Percentiles rank a stretch among this genome's conserved stretches.
Evolutionary conservation across 2,888 invertebrate genomes (phyloP).

Genomic region (Eilema caniola): DNA sequence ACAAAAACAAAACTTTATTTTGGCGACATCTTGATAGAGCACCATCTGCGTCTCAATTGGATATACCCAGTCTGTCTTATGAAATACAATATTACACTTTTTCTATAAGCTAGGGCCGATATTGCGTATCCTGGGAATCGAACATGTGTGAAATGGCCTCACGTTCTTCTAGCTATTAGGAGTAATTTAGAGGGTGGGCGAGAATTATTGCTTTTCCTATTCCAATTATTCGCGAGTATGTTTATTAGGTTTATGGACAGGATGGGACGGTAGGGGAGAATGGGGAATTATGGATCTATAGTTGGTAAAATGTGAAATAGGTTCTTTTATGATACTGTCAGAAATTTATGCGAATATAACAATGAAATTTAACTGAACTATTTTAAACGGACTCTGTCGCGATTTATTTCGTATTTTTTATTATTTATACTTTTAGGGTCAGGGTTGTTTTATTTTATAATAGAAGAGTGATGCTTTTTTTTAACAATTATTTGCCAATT

Average conservation of each 20-base stretch:
- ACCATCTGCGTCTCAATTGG: constrained; percentile 18
- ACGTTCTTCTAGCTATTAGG: constrained; percentile 28
- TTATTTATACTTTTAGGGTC: too few relatives aligned
- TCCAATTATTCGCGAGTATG: constrained; percentile 19
- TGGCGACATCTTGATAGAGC: constrained; percentile 13
- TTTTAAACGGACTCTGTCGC: too few relatives aligned
- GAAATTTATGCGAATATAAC: too few relatives aligned
- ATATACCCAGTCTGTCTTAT: constrained; percentile 15
- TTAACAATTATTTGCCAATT: too few relatives aligned
- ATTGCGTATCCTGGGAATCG: constrained; percentile 31
- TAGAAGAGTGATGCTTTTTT: too few relatives aligned
- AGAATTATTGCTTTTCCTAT: constrained; percentile 23
- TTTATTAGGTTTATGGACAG: constrained; percentile 9
- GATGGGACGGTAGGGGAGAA: constrained; percentile 1
- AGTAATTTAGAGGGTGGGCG: constrained; percentile 17
- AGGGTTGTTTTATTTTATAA: too few relatives aligned
- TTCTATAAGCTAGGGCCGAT: constrained; percentile 28
- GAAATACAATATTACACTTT: constrained; percentile 39
- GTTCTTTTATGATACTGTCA: neutral
- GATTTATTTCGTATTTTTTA: too few relatives aligned
- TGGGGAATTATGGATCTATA: neutral
- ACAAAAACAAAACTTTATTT: constrained; percentile 11
- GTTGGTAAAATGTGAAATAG: neutral
- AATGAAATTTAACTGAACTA: too few relatives aligned
- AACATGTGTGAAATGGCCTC: constrained; percentile 33